Evolutionary conservation across 1,140 invertebrate genomes (phyloP).

Genomic region (Pseudobourletiella spinata): DNA sequence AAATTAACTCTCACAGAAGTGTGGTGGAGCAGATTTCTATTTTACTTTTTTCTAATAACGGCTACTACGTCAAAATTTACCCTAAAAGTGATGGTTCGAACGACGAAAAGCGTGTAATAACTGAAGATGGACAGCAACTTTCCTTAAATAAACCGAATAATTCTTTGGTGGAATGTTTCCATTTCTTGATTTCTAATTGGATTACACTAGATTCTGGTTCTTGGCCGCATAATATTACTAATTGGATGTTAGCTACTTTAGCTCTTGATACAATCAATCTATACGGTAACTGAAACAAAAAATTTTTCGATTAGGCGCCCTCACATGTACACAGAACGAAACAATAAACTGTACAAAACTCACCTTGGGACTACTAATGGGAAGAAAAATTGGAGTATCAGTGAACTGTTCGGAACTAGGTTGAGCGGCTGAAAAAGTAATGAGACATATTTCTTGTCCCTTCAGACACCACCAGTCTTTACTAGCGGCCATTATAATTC

Average conservation of each 20-base stretch:
- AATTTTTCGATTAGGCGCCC: too few species aligned
- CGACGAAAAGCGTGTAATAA: conserved; percentile 11
- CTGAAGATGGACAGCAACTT: conserved; percentile 18
- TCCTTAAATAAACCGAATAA: conserved; percentile 42
- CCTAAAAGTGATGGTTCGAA: conserved; percentile 17
- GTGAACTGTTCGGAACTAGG: conserved; percentile 55
- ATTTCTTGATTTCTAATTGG: conserved; percentile 59
- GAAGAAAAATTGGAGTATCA: conserved; percentile 71
- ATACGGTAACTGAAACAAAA: conserved; percentile 56
- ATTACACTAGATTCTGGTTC: conserved; percentile 60
- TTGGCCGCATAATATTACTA: conserved; percentile 67
- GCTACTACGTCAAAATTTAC: conserved; percentile 17
- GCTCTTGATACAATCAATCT: conserved; percentile 65
- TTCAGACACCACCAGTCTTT: conserved; percentile 67
- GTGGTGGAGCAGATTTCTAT: too few species aligned
- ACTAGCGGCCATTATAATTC: conserved; percentile 64
- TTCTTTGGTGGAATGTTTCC: conserved; percentile 61
- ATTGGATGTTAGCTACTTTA: conserved; percentile 57
- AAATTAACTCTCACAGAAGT: too few species aligned
- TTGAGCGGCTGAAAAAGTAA: conserved; percentile 55
- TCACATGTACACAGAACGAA: too few species aligned
- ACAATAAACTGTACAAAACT: too few species aligned
- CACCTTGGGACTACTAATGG: conserved; percentile 71
- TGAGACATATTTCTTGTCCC: conserved; percentile 60
- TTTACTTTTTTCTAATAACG: too few species aligned